Evolutionary conservation across 2,888 invertebrate species (phyloP).

Genomic region (Temnothorax rugatulus): DNA sequence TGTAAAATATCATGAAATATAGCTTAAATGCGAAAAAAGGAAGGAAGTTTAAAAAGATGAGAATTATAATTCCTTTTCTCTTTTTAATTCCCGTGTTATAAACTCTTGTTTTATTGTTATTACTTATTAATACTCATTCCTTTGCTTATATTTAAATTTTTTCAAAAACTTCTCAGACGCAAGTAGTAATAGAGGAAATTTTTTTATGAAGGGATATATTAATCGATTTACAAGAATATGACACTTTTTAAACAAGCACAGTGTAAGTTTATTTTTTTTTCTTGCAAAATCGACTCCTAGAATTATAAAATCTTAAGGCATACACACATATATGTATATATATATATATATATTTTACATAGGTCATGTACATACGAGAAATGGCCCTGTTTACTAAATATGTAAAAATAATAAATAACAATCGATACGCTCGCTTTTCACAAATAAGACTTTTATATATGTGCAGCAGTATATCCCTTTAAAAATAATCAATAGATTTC

Average conservation of each 20-base stretch:
- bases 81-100: slow-evolving; percentile 2
- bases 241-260: slow-evolving; percentile 71
- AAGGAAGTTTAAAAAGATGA: neutral
- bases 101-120: neutral
- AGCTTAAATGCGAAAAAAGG: neutral
- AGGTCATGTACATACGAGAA: slow-evolving; percentile 51
- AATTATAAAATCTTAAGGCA: slow-evolving; percentile 73
- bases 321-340: slow-evolving; percentile 31
- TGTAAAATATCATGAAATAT: slow-evolving; percentile 54
- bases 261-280: slow-evolving; percentile 75
- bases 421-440: slow-evolving; percentile 55
- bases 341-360: slow-evolving; percentile 46
- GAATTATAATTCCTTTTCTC: neutral
- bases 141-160: slow-evolving; percentile 51
- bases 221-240: slow-evolving; percentile 32
- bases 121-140: slow-evolving; percentile 53
- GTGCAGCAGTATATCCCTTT: slow-evolving; percentile 61
- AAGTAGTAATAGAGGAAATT: slow-evolving; percentile 10
- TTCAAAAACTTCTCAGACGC: slow-evolving; percentile 46
- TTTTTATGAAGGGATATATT: slow-evolving; percentile 36
- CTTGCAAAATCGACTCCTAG: slow-evolving; percentile 66
- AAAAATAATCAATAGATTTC: slow-evolving; percentile 61
- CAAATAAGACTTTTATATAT: slow-evolving; percentile 58
- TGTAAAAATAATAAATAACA: slow-evolving; percentile 63
- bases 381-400: slow-evolving; percentile 41